Percentiles rank a stretch among this genome's conserved stretches.
Conservation (phyloP, 2,113 vertebrate genomes). For the Myotis brandtii region DNA sequence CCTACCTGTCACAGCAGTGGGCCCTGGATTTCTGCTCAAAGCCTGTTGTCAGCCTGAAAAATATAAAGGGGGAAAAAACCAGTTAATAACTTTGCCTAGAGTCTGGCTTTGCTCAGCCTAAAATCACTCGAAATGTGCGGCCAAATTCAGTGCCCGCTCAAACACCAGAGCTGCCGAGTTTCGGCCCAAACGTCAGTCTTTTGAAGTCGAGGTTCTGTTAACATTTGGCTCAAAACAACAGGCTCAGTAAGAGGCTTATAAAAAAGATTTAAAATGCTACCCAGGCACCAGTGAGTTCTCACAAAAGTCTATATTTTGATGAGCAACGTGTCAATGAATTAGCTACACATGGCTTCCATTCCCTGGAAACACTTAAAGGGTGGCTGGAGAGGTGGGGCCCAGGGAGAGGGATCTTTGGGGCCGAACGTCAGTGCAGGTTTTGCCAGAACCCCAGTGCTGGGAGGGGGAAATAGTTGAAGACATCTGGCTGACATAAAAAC, state of each 20-base stretch:
- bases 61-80: too few species aligned
- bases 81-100: not conserved
- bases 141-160: not conserved
- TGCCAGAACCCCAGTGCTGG: not conserved
- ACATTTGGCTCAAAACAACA: not conserved
- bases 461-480: not conserved
- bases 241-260: not conserved
- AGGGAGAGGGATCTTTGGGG: not conserved
- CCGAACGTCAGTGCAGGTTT: not conserved
- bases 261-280: not conserved
- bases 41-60: not conserved
- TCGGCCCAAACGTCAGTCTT: not conserved
- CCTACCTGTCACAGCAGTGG: not conserved
- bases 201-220: not conserved
- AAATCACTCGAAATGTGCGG: not conserved
- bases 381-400: not conserved
- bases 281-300: not conserved
- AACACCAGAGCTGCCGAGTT: not conserved
- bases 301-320: constrained; percentile 37
- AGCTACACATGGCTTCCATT: constrained; percentile 32
- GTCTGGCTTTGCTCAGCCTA: not conserved
- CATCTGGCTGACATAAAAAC: constrained; percentile 46
- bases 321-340: constrained; percentile 41
- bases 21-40: not conserved
- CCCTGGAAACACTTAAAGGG: constrained; percentile 39